Percentiles rank a stretch among this genome's conserved stretches.
Conservation (phyloP, 1,140 invertebrate species). For the Myzus persicae region DNA sequence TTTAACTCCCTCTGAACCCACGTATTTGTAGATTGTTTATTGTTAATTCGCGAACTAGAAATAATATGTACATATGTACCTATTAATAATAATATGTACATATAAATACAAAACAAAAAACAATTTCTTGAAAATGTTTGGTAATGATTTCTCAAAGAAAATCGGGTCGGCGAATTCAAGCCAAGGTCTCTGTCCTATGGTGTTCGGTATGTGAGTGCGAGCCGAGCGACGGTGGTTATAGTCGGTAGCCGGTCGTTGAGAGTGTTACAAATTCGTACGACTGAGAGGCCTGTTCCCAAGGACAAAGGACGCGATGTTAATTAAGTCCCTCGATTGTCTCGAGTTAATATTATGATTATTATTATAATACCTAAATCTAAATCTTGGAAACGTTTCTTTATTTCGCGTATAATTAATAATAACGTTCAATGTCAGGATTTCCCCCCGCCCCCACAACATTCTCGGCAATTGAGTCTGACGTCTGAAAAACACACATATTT, state of each 20-base stretch:
- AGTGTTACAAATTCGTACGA: conserved; percentile 41
- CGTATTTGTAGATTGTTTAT: background rate
- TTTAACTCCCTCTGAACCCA: background rate
- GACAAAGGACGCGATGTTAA: conserved; percentile 26
- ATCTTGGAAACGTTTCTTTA: conserved; percentile 2
- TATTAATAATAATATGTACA: background rate
- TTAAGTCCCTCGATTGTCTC: conserved; percentile 45
- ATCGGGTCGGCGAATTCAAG: conserved; percentile 44
- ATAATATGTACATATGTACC: background rate
- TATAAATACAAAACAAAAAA: background rate
- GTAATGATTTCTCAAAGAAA: conserved; percentile 47
- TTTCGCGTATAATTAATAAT: background rate
- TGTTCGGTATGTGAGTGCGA: background rate
- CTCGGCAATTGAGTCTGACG: background rate
- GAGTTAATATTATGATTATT: background rate
- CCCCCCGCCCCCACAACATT: background rate
- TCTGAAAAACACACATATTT: background rate
- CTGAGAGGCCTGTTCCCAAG: conserved; percentile 31
- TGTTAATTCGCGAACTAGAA: background rate
- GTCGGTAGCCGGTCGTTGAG: background rate
- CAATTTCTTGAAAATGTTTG: conserved; percentile 19
- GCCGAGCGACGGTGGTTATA: background rate
- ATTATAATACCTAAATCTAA: background rate
- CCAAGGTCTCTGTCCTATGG: conserved; percentile 34
- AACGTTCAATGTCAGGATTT: background rate